phyloP scores from a whole-genome alignment of 2,888 invertebrate genomes.

The Scaptomyza reducta region DNA sequence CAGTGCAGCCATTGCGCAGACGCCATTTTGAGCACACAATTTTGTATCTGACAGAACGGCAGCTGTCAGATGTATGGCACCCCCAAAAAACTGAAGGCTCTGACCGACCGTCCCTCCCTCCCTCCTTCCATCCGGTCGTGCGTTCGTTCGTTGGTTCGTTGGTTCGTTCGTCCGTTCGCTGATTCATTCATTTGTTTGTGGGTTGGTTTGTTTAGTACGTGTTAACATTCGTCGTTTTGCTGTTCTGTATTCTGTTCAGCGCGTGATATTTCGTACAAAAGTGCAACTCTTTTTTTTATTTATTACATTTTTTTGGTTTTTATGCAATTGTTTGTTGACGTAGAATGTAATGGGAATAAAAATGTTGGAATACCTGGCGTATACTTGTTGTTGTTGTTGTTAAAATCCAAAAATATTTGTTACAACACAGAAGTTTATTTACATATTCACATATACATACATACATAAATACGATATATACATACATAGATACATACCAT shows the following conservation, averaged over 20 bases:
- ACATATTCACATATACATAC: not conserved
- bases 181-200: not conserved
- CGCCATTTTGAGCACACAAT: conserved; percentile 8
- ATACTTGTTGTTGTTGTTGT: conserved; percentile 8
- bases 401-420: not conserved
- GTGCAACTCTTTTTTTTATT: conserved; percentile 8
- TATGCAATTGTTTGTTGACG: conserved; percentile 10
- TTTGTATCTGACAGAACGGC: conserved; percentile 12
- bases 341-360: conserved; percentile 5
- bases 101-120: conserved; percentile 19
- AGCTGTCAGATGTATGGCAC: conserved; percentile 39
- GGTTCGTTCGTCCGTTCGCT: not conserved
- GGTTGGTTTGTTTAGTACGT: conserved; percentile 10
- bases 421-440: conserved; percentile 2
- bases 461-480: not conserved
- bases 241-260: conserved; percentile 5
- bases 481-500: not conserved
- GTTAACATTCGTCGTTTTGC: conserved; percentile 30
- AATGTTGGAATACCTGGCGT: not conserved
- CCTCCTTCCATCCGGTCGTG: not conserved
- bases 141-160: not conserved
- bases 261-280: conserved; percentile 29
- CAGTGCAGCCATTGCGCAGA: conserved; percentile 50
- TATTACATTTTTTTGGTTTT: conserved; percentile 6
- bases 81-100: conserved; percentile 27